Base-by-base conservation (phyloP, 2,888 invertebrate genomes). In the Ethmia dodecea region DNA sequence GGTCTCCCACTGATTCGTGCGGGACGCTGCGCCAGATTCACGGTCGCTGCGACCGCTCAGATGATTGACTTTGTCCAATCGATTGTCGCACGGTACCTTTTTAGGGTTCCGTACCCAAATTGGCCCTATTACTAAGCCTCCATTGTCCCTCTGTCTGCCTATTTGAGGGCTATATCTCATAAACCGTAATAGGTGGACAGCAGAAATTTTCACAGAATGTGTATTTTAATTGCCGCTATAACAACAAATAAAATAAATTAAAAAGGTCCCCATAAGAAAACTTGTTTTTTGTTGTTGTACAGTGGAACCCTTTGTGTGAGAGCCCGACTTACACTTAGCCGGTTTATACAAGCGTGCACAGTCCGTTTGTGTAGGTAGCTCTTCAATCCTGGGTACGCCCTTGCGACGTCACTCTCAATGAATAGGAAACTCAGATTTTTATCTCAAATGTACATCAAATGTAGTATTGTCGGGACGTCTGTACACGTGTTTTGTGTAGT, bases 51-150 rank as follows among this genome's bases (percentile, higher is more conserved):
- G 76, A 78, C 75, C 76, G 72, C 65, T 61, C 71, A 67, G 61
- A 77, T 77, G 80, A 83, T 81, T 78, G 72, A 79, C 74, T 80
- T 61, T 73, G 73, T 70, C 79, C 79, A 79, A 81, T 81, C 78
- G 83, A 80, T 76, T 72, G 68, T 68, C 52, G 40, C 45, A 50
- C 60, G 46, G 66, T 63, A 61, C 66, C 72, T 69, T 75, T 73
- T 71, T 63, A 68, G 65, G 66, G 63, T 61, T 63, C 61, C 60
- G 57, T 59, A 52, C 52, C 57, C 57, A n/a, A n/a, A n/a, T n/a
- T n/a, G n/a, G n/a, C n/a, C n/a, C n/a, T n/a, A n/a, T n/a, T n/a
- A n/a, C n/a, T n/a, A n/a, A n/a, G n/a, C n/a, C n/a, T n/a, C n/a
- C n/a, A n/a, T n/a, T n/a, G n/a, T n/a, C n/a, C n/a, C n/a, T n/a